A percentile compares a stretch with the other conserved stretches of the same genome.
Evolutionary conservation across 2,888 invertebrate species (phyloP).

Genomic region (Drosophila aldrichi): DNA sequence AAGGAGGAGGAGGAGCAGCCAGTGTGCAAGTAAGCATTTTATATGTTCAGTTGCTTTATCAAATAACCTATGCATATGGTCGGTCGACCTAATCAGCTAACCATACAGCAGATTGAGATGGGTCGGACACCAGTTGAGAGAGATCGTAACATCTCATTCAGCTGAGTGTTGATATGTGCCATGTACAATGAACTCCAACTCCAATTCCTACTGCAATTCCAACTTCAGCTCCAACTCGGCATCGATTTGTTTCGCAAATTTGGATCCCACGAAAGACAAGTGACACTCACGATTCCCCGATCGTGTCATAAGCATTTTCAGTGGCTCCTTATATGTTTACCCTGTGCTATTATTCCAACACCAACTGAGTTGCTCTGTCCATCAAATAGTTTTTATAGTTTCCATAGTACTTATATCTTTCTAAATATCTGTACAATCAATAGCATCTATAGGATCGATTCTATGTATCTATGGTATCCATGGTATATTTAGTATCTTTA

Average conservation of each 20-base stretch:
- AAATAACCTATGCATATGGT: constrained; percentile 56
- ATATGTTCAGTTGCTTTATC: constrained; percentile 36
- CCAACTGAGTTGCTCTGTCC: background rate
- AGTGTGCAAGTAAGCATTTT: background rate
- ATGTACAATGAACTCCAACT: constrained; percentile 7
- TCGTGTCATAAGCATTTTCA: constrained; percentile 66
- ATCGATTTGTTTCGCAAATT: constrained; percentile 19
- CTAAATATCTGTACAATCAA: background rate
- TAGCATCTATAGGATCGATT: background rate
- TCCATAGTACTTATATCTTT: background rate
- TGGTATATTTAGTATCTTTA: background rate
- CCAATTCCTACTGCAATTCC: background rate
- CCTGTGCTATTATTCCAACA: constrained; percentile 4
- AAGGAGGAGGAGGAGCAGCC: background rate
- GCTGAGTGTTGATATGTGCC: constrained; percentile 39
- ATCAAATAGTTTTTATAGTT: background rate
- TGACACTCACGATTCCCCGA: constrained; percentile 55
- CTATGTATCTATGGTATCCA: background rate
- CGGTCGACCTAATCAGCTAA: constrained; percentile 39
- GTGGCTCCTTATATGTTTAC: constrained; percentile 17
- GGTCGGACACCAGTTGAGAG: background rate
- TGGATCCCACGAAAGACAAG: constrained; percentile 55
- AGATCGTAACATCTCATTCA: constrained; percentile 38
- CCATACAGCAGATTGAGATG: constrained; percentile 18
- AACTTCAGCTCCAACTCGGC: background rate